These are phyloP conservation scores for Pheosia gnoma DNA, from an alignment of 2,888 invertebrate genomes.

Conservation along the genomic window DNA sequence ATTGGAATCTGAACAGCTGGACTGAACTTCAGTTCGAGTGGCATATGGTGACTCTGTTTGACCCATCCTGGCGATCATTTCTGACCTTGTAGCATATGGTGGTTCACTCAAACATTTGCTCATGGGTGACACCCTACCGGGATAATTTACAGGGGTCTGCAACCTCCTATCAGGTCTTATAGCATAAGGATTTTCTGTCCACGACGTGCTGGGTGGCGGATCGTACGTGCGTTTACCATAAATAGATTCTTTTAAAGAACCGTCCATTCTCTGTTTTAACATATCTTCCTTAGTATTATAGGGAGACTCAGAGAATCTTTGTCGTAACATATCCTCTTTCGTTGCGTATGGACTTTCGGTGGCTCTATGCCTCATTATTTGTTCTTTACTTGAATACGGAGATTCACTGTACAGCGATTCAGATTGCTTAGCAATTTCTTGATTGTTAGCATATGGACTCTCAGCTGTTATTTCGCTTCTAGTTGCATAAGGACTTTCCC, in stretches of 20 bases:
- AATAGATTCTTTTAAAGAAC: constrained; percentile 65
- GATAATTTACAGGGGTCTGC: constrained; percentile 70
- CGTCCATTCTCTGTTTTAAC: constrained; percentile 74
- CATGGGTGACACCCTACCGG: constrained; percentile 71
- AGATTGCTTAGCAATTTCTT: constrained; percentile 61
- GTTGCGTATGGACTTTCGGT: constrained; percentile 75
- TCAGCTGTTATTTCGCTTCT: constrained; percentile 43
- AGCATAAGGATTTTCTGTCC: constrained; percentile 73
- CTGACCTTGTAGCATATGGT: constrained; percentile 72
- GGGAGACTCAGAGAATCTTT: constrained; percentile 79
- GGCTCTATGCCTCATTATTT: constrained; percentile 67
- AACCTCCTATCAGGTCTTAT: constrained; percentile 73
- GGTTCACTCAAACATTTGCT: constrained; percentile 80
- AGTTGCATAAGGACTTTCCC: constrained; percentile 38
- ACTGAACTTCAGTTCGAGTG: constrained; percentile 70
- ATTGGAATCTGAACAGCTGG: constrained; percentile 74
- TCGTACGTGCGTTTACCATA: constrained; percentile 77
- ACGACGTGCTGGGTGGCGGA: constrained; percentile 71
- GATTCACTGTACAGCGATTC: constrained; percentile 71
- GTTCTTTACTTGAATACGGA: constrained; percentile 78
- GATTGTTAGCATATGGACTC: constrained; percentile 54
- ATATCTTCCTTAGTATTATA: constrained; percentile 80
- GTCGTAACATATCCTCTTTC: constrained; percentile 80
- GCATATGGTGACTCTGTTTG: constrained; percentile 73
- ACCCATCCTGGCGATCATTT: constrained; percentile 72